Evolutionary conservation across 2,113 vertebrate species (phyloP).

Genomic region (Mesocricetus auratus): DNA sequence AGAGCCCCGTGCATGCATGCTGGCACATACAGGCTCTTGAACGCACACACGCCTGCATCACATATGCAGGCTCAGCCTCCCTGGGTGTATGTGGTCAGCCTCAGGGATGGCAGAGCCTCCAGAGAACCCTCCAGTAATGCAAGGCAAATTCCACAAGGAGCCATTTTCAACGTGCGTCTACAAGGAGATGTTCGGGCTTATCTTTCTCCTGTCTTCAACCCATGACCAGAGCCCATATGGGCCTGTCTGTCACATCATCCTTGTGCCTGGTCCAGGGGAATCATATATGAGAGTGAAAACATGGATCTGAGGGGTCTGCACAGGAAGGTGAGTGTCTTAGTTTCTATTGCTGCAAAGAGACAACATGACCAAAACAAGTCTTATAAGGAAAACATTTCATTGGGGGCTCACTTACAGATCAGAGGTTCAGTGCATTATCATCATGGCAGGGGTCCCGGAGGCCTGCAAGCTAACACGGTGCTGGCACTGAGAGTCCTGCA

Average conservation of each 20-base stretch:
- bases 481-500: no score
- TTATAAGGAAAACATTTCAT: no score
- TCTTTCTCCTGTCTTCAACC: not conserved
- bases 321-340: no score
- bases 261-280: not conserved
- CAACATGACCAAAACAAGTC: no score
- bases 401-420: no score
- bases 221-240: not conserved
- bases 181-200: not conserved
- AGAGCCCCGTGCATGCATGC: rapidly evolving
- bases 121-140: no score
- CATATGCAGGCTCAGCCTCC: not conserved
- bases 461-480: no score
- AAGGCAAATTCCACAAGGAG: not conserved
- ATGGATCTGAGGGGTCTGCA: not conserved
- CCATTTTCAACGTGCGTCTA: not conserved
- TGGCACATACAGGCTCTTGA: not conserved
- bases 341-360: no score
- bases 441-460: no score
- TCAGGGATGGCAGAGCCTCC: not conserved
- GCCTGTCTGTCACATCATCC: not conserved
- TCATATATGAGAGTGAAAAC: rapidly evolving
- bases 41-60: not conserved
- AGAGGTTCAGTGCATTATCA: no score
- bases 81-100: not conserved